phyloP scores from a whole-genome alignment of 2,888 invertebrate genomes.

The Epinotia demarniana region DNA sequence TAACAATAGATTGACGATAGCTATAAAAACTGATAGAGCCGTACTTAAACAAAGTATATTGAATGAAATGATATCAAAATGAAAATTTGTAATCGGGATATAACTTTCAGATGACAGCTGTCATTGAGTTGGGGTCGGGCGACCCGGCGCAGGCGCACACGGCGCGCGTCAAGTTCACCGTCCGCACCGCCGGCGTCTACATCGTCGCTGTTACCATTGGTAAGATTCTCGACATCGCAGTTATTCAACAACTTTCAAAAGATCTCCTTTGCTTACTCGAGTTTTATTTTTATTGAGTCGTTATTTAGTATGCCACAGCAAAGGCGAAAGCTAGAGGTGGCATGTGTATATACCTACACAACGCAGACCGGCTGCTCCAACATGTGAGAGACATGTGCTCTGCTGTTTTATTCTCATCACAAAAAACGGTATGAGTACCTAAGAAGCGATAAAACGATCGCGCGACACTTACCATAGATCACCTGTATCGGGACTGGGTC shows the following conservation, averaged over 20 bases:
- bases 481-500: too few species aligned
- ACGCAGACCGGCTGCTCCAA: too few species aligned
- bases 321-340: not conserved
- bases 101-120: conserved; percentile 88
- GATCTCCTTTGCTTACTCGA: too few species aligned
- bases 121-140: conserved; percentile 94
- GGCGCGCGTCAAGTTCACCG: conserved; percentile 96
- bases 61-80: not conserved
- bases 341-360: too few species aligned
- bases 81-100: not conserved
- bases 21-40: too few species aligned
- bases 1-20: too few species aligned
- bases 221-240: conserved; percentile 48
- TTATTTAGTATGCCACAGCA: not conserved
- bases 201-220: conserved; percentile 93
- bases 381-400: too few species aligned
- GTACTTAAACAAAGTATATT: too few species aligned
- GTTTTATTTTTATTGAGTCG: not conserved
- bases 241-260: not conserved
- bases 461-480: too few species aligned
- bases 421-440: too few species aligned
- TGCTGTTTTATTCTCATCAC: too few species aligned
- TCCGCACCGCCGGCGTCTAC: conserved; percentile 95
- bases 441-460: too few species aligned
- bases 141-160: conserved; percentile 94